A percentile compares a stretch with the other conserved stretches of the same genome.
Conservation (phyloP, 2,797 vertebrate genomes). For the Gila robusta region DNA sequence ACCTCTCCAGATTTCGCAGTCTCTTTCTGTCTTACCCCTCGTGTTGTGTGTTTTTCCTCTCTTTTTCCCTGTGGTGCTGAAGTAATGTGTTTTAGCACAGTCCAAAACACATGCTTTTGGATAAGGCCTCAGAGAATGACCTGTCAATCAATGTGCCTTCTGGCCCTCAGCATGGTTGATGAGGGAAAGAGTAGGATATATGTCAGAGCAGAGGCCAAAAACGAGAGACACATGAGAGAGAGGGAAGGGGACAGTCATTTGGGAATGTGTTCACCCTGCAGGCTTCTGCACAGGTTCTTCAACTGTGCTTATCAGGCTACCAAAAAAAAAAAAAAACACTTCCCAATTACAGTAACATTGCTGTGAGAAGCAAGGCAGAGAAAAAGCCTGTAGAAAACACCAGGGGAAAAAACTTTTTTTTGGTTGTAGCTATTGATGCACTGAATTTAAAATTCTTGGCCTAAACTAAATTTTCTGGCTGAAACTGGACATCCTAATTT, state of each 20-base stretch:
- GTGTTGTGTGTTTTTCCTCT: constrained; percentile 44
- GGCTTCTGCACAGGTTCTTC: constrained; percentile 33
- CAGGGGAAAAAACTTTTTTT: not conserved
- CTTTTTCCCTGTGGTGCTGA: constrained; percentile 69
- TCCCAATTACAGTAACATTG: constrained; percentile 45
- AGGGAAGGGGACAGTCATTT: constrained; percentile 32
- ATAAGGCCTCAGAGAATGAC: constrained; percentile 75
- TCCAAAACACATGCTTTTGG: constrained; percentile 65
- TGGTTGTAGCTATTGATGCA: not conserved
- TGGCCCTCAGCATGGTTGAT: constrained; percentile 75
- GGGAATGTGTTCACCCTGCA: constrained; percentile 34
- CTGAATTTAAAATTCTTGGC: not conserved
- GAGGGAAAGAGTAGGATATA: constrained; percentile 73
- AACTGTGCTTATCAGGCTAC: constrained; percentile 44
- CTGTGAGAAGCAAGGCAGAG: not conserved
- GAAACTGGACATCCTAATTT: not conserved
- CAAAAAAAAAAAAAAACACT: not conserved
- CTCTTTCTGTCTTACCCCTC: constrained; percentile 58
- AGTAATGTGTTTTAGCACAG: constrained; percentile 77
- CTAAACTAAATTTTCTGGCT: not conserved
- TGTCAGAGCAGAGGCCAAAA: constrained; percentile 19
- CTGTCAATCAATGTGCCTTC: constrained; percentile 80
- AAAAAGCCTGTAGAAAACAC: constrained; percentile 17
- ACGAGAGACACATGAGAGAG: constrained; percentile 39
- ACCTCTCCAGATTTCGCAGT: constrained; percentile 66